phyloP scores from a whole-genome alignment of 2,113 vertebrate genomes.

The Phyllostomus hastatus region DNA sequence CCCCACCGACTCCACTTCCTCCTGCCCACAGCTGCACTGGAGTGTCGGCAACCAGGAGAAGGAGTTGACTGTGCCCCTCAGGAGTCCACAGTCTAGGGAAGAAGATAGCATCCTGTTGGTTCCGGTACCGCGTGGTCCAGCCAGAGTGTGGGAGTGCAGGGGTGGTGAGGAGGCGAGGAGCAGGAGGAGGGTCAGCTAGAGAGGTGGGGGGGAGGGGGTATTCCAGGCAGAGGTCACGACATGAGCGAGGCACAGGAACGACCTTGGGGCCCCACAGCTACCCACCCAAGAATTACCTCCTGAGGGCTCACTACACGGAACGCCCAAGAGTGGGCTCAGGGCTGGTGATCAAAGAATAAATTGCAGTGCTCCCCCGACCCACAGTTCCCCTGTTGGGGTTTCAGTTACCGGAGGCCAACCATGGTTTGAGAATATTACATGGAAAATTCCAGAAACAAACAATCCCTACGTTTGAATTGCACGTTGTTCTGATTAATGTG shows the following conservation, averaged over 20 bases:
- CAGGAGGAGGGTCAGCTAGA: neutral
- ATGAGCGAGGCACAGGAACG: neutral
- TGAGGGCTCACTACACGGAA: neutral
- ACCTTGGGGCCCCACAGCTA: neutral
- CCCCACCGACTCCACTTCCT: neutral
- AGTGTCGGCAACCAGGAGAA: neutral
- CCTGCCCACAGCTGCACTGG: neutral
- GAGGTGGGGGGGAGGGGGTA: neutral
- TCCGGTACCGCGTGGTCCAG: fast-evolving
- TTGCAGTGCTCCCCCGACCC: neutral
- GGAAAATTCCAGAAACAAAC: neutral
- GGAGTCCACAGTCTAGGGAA: neutral
- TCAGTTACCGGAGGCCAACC: neutral
- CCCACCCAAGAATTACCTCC: fast-evolving
- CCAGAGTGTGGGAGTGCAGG: fast-evolving
- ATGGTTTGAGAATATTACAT: neutral
- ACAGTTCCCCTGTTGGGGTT: neutral
- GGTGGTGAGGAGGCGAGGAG: neutral
- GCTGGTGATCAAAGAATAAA: neutral
- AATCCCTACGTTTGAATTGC: neutral
- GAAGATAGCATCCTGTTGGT: neutral
- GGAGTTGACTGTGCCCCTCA: neutral
- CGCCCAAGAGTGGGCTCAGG: neutral
- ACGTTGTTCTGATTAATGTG: neutral
- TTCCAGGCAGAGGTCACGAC: neutral